Evolutionary conservation across 37 sponge, comb jelly and placozoan genomes (phyloP), one percentile per base, ranked within the genome.

Genomic region (Ianthella basta): DNA sequence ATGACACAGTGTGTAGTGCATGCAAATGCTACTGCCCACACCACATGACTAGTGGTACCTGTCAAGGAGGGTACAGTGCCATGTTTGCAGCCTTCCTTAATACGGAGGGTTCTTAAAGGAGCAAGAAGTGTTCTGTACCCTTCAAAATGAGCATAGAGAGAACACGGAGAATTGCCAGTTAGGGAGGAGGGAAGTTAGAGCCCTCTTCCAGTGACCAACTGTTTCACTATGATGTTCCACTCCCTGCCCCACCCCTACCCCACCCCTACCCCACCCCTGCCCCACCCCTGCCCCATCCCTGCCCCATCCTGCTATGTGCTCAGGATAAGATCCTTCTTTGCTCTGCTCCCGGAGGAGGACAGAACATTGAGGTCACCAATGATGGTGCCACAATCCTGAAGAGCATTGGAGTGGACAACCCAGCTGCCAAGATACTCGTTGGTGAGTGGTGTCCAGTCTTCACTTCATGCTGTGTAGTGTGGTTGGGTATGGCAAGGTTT

Each of bases 361-460:
- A 35, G 33, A 24, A 44, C 4, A 87, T 96, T 53, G 79, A 91
- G 80, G 94, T 96, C 36, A 99, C 99, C 13, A 99, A 99, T 56
- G 99, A 99, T 67, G 99, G 99, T 56, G 99, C 99, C 25, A 96
- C 97, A 36, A 99, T 99, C 44, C 73, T 99, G 67, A 96, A 92
- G 81, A 86, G 93, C 27, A 93, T 99, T 41, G 99, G 99, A 23
- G 94, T 99, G 30, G 97, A 99, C 83, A 96, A 96, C 69, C 99
- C 99, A 27, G 95, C 95, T 53, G 99, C 99, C 23, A 99, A 99
- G 78, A 92, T 99, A 29, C 89, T 96, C 25, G 96, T 94, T 34
- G 96, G 93, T 95, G 24, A 67, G 89, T 86, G 37, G 27, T 15
- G 35, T 44, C 50, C 50, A 10, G 6, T 8, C 50, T 44, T 44